phyloP scores from a whole-genome alignment of 2,888 invertebrate genomes.

The Rhamnusium bicolor region DNA sequence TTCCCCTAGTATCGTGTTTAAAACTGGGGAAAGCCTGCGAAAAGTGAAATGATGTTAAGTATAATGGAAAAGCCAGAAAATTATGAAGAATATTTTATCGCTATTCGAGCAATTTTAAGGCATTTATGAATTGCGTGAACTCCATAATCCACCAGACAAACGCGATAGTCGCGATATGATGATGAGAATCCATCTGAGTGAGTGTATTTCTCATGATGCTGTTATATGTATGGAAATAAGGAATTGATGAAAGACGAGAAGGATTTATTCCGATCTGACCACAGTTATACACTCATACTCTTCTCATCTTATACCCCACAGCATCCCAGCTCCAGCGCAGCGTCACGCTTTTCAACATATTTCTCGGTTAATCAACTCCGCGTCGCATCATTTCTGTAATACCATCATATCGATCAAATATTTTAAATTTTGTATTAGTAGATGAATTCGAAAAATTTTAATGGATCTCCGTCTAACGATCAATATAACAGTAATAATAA shows the following conservation, averaged over 20 bases:
- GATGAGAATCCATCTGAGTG: conserved; percentile 61
- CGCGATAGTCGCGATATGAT: conserved; percentile 9
- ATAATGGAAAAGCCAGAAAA: conserved; percentile 23
- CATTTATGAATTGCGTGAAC: conserved; percentile 22
- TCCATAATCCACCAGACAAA: neutral
- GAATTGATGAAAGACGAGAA: conserved; percentile 68
- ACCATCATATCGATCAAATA: conserved; percentile 9
- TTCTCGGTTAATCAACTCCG: conserved; percentile 26
- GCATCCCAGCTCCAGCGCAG: conserved; percentile 1
- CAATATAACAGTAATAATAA: too few relatives aligned
- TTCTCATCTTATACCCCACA: conserved; percentile 3
- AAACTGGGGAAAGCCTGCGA: neutral
- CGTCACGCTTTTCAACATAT: conserved; percentile 20
- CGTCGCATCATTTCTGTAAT: conserved; percentile 18
- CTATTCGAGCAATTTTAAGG: conserved; percentile 21
- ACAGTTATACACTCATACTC: conserved; percentile 11
- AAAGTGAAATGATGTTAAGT: conserved; percentile 14
- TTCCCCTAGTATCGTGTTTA: neutral
- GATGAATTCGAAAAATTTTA: neutral
- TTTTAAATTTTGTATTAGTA: conserved; percentile 17
- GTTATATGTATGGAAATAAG: conserved; percentile 69
- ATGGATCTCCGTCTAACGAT: too few relatives aligned
- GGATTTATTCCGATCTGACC: conserved; percentile 61
- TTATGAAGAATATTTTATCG: conserved; percentile 19
- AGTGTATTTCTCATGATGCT: conserved; percentile 62